A percentile compares a stretch with the other conserved stretches of the same genome.
phyloP scores from a whole-genome alignment of 2,113 vertebrate species.

The Ursus arctos region DNA sequence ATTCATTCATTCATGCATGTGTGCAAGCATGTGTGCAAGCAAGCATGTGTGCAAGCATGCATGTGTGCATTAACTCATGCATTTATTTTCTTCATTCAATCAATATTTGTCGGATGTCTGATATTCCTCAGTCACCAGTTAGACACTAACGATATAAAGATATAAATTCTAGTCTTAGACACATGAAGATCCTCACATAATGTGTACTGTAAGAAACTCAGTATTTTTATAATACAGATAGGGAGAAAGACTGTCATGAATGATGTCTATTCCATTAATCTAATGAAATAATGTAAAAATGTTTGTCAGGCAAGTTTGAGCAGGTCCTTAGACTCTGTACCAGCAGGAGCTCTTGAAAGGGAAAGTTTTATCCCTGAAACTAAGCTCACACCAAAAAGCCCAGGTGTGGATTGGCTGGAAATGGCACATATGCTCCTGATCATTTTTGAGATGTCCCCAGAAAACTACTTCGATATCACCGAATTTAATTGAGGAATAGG shows the following conservation, averaged over 20 bases:
- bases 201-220: not conserved
- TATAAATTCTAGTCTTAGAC: not conserved
- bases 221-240: not conserved
- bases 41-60: not conserved
- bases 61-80: not conserved
- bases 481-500: not conserved
- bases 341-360: not conserved
- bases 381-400: not conserved
- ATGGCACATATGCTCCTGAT: not conserved
- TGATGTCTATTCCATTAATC: not conserved
- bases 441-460: not conserved
- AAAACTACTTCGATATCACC: not conserved
- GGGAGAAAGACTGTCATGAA: not conserved
- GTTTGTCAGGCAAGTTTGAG: not conserved
- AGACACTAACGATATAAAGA: not conserved
- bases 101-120: not conserved
- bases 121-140: not conserved
- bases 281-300: not conserved
- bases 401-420: not conserved
- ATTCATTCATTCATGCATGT: not conserved
- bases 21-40: too few relatives aligned
- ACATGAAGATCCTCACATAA: not conserved
- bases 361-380: not conserved
- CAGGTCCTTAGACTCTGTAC: not conserved
- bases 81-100: constrained; percentile 21